Conservation (phyloP, 1,140 invertebrate genomes). For the Camponotus floridanus region DNA sequence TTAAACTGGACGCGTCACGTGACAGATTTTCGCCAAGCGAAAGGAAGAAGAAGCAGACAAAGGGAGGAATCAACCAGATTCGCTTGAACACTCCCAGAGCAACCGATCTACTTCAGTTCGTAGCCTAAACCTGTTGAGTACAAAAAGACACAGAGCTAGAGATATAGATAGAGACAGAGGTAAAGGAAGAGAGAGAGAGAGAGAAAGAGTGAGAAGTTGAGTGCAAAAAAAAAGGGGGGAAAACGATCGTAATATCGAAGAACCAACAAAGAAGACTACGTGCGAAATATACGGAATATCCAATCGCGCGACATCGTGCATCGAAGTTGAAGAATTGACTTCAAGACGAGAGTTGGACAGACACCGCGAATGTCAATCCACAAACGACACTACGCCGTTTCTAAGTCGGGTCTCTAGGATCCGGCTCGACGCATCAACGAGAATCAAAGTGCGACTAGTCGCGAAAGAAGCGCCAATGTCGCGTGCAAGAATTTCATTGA, state of each 20-base stretch:
- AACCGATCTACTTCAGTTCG: constrained; percentile 86
- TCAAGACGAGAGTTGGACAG: background rate
- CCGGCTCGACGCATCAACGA: background rate
- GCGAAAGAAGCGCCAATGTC: constrained; percentile 23
- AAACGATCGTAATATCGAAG: constrained; percentile 16
- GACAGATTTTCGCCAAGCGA: constrained; percentile 53
- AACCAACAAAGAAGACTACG: constrained; percentile 27
- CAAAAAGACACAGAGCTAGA: constrained; percentile 78
- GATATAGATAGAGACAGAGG: constrained; percentile 63
- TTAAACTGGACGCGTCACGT: constrained; percentile 54
- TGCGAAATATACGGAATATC: background rate
- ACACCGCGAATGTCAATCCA: background rate
- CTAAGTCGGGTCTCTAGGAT: background rate
- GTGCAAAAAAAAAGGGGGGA: background rate
- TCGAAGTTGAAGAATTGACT: background rate
- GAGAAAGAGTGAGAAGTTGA: background rate
- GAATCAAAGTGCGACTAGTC: background rate
- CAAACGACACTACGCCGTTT: background rate
- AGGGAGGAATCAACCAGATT: constrained; percentile 58
- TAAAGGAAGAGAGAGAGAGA: constrained; percentile 37
- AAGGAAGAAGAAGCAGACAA: constrained; percentile 29
- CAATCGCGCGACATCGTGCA: background rate
- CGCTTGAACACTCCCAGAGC: constrained; percentile 71
- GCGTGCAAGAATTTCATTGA: constrained; percentile 3
- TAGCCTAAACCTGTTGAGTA: constrained; percentile 87